A percentile compares a stretch with the other conserved stretches of the same genome.
phyloP scores from a whole-genome alignment of 2,113 vertebrate genomes.

The Myrmecobius fasciatus region DNA sequence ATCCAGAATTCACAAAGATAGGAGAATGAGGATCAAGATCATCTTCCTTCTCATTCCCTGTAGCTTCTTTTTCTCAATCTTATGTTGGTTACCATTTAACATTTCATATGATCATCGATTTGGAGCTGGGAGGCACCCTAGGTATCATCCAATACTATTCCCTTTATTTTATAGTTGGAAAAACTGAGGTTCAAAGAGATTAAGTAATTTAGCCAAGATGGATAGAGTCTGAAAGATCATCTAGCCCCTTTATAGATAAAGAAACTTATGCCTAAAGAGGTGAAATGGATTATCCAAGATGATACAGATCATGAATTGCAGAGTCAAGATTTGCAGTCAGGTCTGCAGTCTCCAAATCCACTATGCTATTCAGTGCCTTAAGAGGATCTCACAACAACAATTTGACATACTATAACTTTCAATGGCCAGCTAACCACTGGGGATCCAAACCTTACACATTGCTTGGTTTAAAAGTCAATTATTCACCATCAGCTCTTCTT shows the following conservation, averaged over 20 bases:
- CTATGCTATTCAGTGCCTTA: not conserved
- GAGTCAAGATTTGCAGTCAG: not conserved
- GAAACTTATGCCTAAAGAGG: not conserved
- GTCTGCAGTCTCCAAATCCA: not conserved
- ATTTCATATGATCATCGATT: not conserved
- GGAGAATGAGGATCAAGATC: not conserved
- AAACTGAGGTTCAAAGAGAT: not conserved
- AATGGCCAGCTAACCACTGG: not conserved
- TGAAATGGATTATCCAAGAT: not conserved
- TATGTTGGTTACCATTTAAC: not conserved
- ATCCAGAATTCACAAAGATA: not conserved
- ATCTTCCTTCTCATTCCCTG: not conserved
- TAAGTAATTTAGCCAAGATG: not conserved
- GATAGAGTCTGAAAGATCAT: not conserved
- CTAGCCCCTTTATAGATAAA: not conserved
- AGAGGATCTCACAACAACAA: not conserved
- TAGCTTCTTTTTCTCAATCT: not conserved
- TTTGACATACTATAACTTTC: not conserved
- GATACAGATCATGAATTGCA: not conserved
- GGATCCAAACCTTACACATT: not conserved
- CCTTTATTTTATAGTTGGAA: not conserved
- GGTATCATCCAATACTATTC: not conserved
- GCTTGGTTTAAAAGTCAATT: not conserved
- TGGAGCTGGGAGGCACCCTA: not conserved
- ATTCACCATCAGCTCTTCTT: constrained; percentile 20